A percentile compares a stretch with the other conserved stretches of the same genome.
phyloP scores from a whole-genome alignment of 2,888 invertebrate genomes.

The Tipula lateralis region DNA sequence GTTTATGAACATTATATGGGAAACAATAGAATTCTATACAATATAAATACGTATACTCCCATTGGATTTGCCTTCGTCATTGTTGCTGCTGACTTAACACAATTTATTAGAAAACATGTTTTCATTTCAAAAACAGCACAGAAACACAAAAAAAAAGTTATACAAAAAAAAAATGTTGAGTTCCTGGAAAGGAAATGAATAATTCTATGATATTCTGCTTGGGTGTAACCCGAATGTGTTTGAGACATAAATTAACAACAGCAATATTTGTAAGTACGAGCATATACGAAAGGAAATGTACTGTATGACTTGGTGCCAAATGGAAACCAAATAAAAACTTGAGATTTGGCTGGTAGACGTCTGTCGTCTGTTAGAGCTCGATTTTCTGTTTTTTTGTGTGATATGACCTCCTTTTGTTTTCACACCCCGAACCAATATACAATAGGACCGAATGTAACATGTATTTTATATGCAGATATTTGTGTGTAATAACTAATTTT shows the following conservation, averaged over 20 bases:
- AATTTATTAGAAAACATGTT: conserved; percentile 19
- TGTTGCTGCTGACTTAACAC: not conserved
- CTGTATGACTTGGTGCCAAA: not conserved
- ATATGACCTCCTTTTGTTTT: not conserved
- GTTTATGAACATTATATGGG: no score
- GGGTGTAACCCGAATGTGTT: not conserved
- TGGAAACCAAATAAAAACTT: not conserved
- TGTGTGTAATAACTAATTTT: conserved; percentile 14
- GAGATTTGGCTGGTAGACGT: not conserved
- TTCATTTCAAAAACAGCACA: not conserved
- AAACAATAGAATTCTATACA: not conserved
- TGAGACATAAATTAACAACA: not conserved
- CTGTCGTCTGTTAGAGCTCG: conserved; percentile 24
- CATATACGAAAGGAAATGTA: not conserved
- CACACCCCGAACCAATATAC: not conserved
- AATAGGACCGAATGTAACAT: not conserved
- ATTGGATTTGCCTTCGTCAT: not conserved
- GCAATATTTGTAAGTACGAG: not conserved
- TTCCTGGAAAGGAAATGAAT: conserved; percentile 7
- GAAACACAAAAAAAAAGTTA: not conserved
- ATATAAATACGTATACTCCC: not conserved
- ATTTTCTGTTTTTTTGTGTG: not conserved
- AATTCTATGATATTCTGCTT: not conserved
- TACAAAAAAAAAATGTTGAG: not conserved
- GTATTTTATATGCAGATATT: not conserved